Conservation (phyloP, 2,113 vertebrate genomes). For the Syrmaticus mikado region DNA sequence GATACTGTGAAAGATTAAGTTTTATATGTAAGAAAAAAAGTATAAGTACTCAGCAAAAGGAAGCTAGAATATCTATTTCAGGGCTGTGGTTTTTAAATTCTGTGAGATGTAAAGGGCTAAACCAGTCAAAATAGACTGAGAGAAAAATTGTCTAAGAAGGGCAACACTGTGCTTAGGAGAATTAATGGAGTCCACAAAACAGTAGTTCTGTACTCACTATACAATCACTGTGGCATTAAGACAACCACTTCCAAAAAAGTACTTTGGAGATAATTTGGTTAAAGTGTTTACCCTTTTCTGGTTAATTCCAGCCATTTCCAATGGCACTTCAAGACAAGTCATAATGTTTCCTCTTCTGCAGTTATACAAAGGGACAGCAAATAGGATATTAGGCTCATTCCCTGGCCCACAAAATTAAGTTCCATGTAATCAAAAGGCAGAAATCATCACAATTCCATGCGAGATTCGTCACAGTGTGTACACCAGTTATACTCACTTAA, state of each 20-base stretch:
- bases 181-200: neutral
- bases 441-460: conserved; percentile 17
- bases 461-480: neutral
- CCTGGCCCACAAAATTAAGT: neutral
- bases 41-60: neutral
- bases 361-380: neutral
- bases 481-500: neutral
- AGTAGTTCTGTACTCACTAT: neutral
- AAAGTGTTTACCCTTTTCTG: neutral
- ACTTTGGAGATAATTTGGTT: neutral
- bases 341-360: neutral
- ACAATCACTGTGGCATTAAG: neutral
- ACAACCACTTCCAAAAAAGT: neutral
- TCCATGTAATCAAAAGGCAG: neutral
- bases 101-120: neutral
- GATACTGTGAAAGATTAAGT: neutral
- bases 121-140: neutral
- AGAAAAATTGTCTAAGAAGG: neutral
- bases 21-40: neutral
- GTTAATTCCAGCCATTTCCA: neutral
- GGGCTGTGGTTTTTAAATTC: neutral
- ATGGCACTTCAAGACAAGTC: neutral
- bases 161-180: neutral
- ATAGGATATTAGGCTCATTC: neutral
- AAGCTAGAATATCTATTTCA: neutral